A percentile compares a stretch with the other conserved stretches of the same genome.
phyloP scores from a whole-genome alignment of 2,113 vertebrate genomes.

The Delphinapterus leucas region DNA sequence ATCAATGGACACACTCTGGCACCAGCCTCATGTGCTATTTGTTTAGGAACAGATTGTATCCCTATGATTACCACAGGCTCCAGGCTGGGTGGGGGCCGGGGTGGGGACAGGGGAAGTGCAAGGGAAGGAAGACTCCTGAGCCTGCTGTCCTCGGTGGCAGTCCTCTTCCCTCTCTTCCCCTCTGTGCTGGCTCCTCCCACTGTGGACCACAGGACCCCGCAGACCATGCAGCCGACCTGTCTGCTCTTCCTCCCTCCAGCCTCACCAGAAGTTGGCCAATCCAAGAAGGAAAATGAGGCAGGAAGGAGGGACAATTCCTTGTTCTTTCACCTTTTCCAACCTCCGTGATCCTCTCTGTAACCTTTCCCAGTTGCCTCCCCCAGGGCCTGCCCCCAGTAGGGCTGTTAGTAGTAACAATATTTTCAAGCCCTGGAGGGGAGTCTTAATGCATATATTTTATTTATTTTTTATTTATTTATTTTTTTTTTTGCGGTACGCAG shows the following conservation, averaged over 20 bases:
- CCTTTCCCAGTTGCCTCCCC: background rate
- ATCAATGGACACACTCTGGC: background rate
- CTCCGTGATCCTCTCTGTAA: background rate
- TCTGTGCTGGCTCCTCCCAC: background rate
- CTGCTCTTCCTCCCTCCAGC: background rate
- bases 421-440: background rate
- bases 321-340: background rate
- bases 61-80: background rate
- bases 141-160: background rate
- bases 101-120: background rate
- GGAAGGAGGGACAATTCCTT: background rate
- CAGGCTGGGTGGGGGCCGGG: background rate
- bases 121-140: background rate
- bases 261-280: background rate
- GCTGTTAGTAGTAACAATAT: background rate
- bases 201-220: background rate
- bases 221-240: background rate
- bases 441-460: background rate
- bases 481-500: no score
- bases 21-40: background rate
- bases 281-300: background rate
- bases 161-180: background rate
- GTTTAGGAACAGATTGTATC: background rate
- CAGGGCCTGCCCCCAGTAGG: background rate
- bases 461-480: no score